These are phyloP conservation scores for Anseranas semipalmata DNA, from an alignment of 2,113 vertebrate species.

Conservation along the genomic window DNA sequence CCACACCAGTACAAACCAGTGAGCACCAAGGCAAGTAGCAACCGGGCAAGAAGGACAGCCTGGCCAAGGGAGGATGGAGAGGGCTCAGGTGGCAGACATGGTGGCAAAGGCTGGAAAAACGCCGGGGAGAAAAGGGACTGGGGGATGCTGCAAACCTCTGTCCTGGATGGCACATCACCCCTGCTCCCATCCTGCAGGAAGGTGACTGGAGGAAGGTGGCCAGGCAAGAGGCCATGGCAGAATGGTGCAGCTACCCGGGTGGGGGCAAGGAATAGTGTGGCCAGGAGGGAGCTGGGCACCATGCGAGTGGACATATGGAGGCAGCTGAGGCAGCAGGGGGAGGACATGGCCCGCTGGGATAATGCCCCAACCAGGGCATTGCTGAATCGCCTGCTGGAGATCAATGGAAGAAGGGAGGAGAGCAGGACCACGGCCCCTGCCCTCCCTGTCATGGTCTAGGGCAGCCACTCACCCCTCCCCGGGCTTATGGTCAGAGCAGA, in stretches of 20 bases:
- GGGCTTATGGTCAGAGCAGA: background rate
- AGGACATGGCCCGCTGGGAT: conserved; percentile 50
- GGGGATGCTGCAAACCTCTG: background rate
- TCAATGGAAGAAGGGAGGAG: background rate
- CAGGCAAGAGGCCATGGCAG: conserved; percentile 1
- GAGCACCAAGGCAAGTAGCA: background rate
- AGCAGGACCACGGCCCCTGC: background rate
- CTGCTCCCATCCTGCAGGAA: background rate
- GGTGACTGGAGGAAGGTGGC: background rate
- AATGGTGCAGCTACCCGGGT: accelerated
- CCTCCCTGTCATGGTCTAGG: background rate
- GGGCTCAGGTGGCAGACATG: background rate
- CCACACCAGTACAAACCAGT: background rate
- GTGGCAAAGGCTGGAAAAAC: background rate
- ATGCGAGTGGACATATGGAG: conserved; percentile 45
- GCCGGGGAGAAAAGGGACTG: background rate
- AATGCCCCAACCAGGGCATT: conserved; percentile 5
- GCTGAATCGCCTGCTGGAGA: conserved; percentile 45
- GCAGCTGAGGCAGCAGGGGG: conserved; percentile 27
- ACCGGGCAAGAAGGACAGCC: background rate
- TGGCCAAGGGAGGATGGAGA: background rate
- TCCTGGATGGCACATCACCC: accelerated
- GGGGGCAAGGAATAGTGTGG: accelerated
- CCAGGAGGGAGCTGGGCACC: background rate
- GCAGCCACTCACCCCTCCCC: background rate